Evolutionary conservation across 2,888 invertebrate species (phyloP), one percentile per base, ranked within the genome.

Genomic region (Cistogaster globosa): DNA sequence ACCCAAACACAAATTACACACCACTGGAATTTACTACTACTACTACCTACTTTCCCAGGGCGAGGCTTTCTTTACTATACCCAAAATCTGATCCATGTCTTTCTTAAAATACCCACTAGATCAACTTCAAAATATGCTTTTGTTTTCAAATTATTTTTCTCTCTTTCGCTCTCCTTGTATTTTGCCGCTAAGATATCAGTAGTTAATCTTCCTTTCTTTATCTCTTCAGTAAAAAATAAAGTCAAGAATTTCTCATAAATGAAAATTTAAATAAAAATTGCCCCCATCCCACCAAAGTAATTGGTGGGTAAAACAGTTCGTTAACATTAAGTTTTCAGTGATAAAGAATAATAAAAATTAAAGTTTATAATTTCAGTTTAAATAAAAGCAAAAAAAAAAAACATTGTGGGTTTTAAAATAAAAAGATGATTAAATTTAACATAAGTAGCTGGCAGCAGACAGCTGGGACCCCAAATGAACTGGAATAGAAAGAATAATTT

Each of bases 291-390:
- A 1, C 45, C 12, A 42, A 60, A 14, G n/a, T 18, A 32, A 48
- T 18, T 38, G 16, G 2, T 57, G 65, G 36, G 36, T 57, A 42
- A 74, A 53, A 62, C 26, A 12, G 18, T 62, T 5, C 32, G 32
- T 32, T 32, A 5, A 32, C 32, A 32, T 57, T 58, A 11, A 45
- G 42, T 18, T 38, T 42, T 36, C 18, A n/a, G 57, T 16, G 82
- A 51, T 74, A 22, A 20, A n/a, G 53, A 69, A 38, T 48, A 62
- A 63, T 38, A 63, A 69, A 57, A 12, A 45, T 51, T 45, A 62
- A 55, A 60, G 36, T 71, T 77, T 42, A 45, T 42, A 53, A 42
- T 53, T 74, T 63, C n/a, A 53, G 6, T 16, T n/a, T 7, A 62
- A 62, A 42, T 74, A 32, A 32, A 32, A 32, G 2, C n/a, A n/a